Conservation (phyloP, 1,140 invertebrate species). For the Lutraria rhynchaena region DNA sequence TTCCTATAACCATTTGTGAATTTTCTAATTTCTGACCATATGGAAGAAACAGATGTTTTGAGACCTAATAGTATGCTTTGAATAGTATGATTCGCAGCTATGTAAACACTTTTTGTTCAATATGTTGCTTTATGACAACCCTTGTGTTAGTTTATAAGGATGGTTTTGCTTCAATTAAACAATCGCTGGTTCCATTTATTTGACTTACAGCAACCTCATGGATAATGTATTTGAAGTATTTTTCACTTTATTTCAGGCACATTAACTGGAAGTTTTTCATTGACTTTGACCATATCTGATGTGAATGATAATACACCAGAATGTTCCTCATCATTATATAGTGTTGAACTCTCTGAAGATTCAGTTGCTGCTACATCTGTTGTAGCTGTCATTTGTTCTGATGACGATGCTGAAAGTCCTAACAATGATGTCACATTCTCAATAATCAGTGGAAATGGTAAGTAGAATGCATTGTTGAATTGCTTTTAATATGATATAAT, state of each 20-base stretch:
- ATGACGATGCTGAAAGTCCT: slow-evolving; percentile 56
- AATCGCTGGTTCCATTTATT: too few relatives aligned
- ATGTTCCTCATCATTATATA: slow-evolving; percentile 49
- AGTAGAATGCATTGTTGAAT: background rate
- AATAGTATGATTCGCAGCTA: too few relatives aligned
- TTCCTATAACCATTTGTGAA: too few relatives aligned
- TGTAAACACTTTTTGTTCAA: too few relatives aligned
- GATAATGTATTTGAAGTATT: too few relatives aligned
- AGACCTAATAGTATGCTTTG: too few relatives aligned
- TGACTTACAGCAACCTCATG: too few relatives aligned
- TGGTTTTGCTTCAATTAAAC: too few relatives aligned
- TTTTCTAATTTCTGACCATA: too few relatives aligned
- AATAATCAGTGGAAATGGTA: slow-evolving; percentile 56
- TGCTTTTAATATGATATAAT: background rate
- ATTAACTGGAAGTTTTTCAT: slow-evolving; percentile 29
- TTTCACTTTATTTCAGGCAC: slow-evolving; percentile 15
- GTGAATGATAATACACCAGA: slow-evolving; percentile 42
- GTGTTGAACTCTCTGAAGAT: slow-evolving; percentile 56
- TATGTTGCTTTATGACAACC: too few relatives aligned
- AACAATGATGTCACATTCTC: slow-evolving; percentile 57
- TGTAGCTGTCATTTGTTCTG: slow-evolving; percentile 47
- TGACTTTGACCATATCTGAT: slow-evolving; percentile 40
- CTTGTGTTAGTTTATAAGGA: too few relatives aligned
- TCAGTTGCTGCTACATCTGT: slow-evolving; percentile 22
- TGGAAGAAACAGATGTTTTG: too few relatives aligned